phyloP scores from a whole-genome alignment of 2,113 vertebrate genomes.

The Perca fluviatilis region DNA sequence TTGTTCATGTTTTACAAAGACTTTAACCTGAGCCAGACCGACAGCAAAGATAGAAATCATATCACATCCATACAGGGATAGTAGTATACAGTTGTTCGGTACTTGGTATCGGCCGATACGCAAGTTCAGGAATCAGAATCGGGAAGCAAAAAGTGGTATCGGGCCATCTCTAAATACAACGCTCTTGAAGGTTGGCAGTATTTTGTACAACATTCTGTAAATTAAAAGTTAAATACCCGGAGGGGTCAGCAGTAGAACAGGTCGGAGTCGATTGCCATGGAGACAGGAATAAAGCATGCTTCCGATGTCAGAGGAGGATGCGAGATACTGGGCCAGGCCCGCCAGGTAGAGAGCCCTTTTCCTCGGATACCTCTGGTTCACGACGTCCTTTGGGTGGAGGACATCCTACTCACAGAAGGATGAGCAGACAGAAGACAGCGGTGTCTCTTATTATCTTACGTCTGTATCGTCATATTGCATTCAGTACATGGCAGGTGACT shows the following conservation, averaged over 20 bases:
- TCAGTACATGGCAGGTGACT: slow-evolving; percentile 54
- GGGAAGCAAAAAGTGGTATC: too few relatives aligned
- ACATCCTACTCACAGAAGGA: slow-evolving; percentile 83
- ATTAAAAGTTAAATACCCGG: slow-evolving; percentile 79
- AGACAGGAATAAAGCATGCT: slow-evolving; percentile 90
- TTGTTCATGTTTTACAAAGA: too few relatives aligned
- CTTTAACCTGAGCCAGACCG: too few relatives aligned
- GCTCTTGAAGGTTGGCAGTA: not conserved
- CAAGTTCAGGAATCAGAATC: too few relatives aligned
- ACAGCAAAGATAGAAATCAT: too few relatives aligned
- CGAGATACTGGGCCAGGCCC: slow-evolving; percentile 88
- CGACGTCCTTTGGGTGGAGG: slow-evolving; percentile 91
- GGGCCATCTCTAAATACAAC: not conserved
- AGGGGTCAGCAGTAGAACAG: slow-evolving; percentile 89
- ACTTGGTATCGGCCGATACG: too few relatives aligned
- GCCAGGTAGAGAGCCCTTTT: slow-evolving; percentile 95
- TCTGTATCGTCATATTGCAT: not conserved
- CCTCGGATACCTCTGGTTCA: slow-evolving; percentile 96
- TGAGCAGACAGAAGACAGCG: not conserved
- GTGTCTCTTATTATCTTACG: not conserved
- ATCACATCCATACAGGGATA: too few relatives aligned
- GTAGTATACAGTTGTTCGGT: too few relatives aligned
- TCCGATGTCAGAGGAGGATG: slow-evolving; percentile 85
- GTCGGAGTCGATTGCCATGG: slow-evolving; percentile 92
- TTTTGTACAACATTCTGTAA: not conserved